Conservation (phyloP, 2,797 vertebrate species). For the Manis javanica region DNA sequence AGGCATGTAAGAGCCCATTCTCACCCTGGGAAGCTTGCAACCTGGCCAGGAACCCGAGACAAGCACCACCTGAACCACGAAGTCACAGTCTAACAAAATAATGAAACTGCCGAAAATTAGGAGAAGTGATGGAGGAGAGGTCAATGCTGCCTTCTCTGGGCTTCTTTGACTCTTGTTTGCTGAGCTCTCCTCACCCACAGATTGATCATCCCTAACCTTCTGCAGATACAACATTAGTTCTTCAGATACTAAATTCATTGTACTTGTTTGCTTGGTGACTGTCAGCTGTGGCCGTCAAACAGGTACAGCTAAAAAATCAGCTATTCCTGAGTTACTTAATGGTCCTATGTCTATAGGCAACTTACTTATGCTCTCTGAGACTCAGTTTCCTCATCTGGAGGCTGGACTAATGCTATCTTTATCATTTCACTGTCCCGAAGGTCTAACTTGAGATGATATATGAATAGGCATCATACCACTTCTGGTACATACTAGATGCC, state of each 20-base stretch:
- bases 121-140: not conserved
- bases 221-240: not conserved
- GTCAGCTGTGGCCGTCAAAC: not conserved
- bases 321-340: not conserved
- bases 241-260: not conserved
- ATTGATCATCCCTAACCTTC: not conserved
- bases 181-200: not conserved
- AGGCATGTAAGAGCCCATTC: not conserved
- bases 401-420: not conserved
- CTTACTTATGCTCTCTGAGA: not conserved
- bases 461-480: not conserved
- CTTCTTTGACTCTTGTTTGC: not conserved
- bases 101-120: not conserved
- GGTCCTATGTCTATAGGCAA: not conserved
- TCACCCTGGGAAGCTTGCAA: not conserved
- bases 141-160: not conserved
- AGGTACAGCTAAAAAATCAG: not conserved
- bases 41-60: not conserved
- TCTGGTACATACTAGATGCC: not conserved
- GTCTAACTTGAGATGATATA: not conserved
- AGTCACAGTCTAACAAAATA: not conserved
- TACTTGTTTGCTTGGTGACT: not conserved
- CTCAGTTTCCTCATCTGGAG: not conserved
- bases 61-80: not conserved
- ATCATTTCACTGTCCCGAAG: not conserved